Conservation (phyloP, 2,797 vertebrate genomes). For the Channallabes apus region DNA sequence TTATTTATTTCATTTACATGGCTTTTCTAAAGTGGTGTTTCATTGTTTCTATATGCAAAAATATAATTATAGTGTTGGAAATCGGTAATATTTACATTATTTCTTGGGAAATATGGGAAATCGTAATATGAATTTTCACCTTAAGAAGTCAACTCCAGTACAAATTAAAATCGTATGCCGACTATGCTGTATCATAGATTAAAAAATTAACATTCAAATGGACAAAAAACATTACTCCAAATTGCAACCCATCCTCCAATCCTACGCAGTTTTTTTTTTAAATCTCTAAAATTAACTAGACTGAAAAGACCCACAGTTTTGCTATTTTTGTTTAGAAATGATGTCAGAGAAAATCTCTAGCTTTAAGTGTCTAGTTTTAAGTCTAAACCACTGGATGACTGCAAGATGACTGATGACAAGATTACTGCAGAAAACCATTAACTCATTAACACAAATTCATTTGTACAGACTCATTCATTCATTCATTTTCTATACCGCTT, state of each 20-base stretch:
- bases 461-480: no score
- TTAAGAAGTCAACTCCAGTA: no score
- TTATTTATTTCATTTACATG: no score
- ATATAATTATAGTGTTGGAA: no score
- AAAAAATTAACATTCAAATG: background rate
- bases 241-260: background rate
- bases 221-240: background rate
- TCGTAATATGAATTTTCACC: no score
- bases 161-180: no score
- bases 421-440: background rate
- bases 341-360: background rate
- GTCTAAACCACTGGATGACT: background rate
- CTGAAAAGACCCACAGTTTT: background rate
- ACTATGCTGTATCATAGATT: background rate
- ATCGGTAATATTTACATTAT: no score
- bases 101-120: no score
- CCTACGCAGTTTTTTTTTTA: background rate
- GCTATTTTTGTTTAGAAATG: conserved; percentile 1
- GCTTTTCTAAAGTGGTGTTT: no score
- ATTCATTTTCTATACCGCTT: no score
- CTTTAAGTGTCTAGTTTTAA: background rate
- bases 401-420: background rate
- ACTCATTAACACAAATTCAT: background rate
- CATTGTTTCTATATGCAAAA: no score
- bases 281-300: no score